Base-by-base conservation (phyloP, 2,113 vertebrate genomes). In the Siphamia tubifer region DNA sequence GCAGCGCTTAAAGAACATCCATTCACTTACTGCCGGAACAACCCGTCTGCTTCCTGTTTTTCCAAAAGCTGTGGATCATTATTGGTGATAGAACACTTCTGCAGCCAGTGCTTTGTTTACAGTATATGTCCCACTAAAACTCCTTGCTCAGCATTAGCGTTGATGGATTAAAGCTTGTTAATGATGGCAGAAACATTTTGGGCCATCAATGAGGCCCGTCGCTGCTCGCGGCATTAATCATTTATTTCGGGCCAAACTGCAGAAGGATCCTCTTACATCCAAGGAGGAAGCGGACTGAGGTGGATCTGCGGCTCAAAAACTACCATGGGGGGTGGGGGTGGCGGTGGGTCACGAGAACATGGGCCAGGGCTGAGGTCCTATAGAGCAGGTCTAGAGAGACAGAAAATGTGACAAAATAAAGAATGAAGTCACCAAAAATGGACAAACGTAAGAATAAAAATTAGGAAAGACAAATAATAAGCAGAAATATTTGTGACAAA, bases 21-120 rank as follows among this genome's bases (percentile, higher is more conserved):
- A 74, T 82, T 84, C 84, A 83, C 81, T 87, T 82, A 82, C 68
- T 64, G 74, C 78, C 21, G 27, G 71, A 79, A 72, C 74, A 58
- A 68, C 60, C 48, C 82, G 81, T 64, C 79, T 75, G 67, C 72
- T 78, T 84, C 71, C 68, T 84, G 68, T 21, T 53, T 64, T 54
- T 72, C 72, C 72, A 83, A 91, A 85, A 85, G 70, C 60, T 51
- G 20, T 7, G 30, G 74, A 78, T 83, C 74, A 81, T 84, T 89
- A 87, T 82, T 73, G 70, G 61, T 79, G 80, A 90, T 79, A 55
- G 60, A 72, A 56, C 48, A 53, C 5, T 0, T 63, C 64, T 77
- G 66, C 42, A 15, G 7, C 13, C 21, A 65, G 57, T 72, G 68
- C 62, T 73, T 78, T 87, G 85, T 86, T 89, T 84, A 82, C 68